A percentile compares a stretch with the other conserved stretches of the same genome.
These are phyloP conservation scores for Tanytarsus gracilentus DNA, from an alignment of 2,888 invertebrate genomes.

Conservation along the genomic window DNA sequence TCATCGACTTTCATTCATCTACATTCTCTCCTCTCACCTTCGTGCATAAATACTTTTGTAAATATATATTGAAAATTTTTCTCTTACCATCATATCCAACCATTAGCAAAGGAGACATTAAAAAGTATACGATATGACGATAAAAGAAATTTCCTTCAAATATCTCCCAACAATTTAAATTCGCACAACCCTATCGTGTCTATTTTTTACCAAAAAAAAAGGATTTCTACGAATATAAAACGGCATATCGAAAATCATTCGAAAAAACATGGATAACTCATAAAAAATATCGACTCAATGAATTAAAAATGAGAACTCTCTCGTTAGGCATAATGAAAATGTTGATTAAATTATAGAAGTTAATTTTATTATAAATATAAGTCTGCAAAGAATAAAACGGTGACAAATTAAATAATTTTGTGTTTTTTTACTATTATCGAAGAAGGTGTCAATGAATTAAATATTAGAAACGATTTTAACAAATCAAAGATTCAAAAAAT, in stretches of 20 bases:
- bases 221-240: background rate
- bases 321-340: slow-evolving; percentile 23
- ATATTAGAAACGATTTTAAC: no score
- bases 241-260: slow-evolving; percentile 16
- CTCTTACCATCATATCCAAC: background rate
- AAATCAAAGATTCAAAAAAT: no score
- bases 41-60: slow-evolving; percentile 23
- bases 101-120: background rate
- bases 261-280: slow-evolving; percentile 23
- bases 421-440: background rate
- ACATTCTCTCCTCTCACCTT: background rate
- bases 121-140: background rate
- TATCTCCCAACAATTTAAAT: background rate
- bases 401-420: slow-evolving; percentile 25
- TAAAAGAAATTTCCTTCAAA: slow-evolving; percentile 3
- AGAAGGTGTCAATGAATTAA: no score
- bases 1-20: background rate
- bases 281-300: slow-evolving; percentile 16
- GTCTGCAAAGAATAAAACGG: slow-evolving; percentile 29
- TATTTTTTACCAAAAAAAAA: slow-evolving; percentile 16
- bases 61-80: slow-evolving; percentile 11
- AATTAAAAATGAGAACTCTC: slow-evolving; percentile 21
- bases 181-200: background rate
- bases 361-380: slow-evolving; percentile 26
- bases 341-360: slow-evolving; percentile 23